Percentiles rank a stretch among this genome's conserved stretches.
Conservation (phyloP, 2,113 vertebrate genomes). For the Pandion haliaetus region DNA sequence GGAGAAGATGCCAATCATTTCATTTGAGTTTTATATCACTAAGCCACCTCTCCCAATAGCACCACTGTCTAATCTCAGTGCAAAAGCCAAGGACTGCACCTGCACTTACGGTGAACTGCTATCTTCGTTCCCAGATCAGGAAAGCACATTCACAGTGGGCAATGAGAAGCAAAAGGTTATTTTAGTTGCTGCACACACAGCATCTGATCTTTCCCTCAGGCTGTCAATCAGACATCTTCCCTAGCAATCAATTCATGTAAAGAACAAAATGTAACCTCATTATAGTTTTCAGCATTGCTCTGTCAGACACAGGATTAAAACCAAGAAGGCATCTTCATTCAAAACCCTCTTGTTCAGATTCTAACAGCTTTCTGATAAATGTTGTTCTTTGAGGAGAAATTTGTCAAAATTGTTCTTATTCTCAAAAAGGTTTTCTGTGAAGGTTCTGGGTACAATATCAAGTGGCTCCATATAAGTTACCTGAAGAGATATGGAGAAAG, state of each 20-base stretch:
- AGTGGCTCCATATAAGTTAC: not conserved
- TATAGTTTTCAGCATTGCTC: not conserved
- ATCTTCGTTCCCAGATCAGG: not conserved
- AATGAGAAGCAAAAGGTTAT: slow-evolving; percentile 19
- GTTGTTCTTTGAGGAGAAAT: not conserved
- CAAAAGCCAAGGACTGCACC: not conserved
- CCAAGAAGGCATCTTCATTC: not conserved
- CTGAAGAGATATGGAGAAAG: not conserved
- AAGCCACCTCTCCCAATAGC: not conserved
- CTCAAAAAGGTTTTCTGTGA: not conserved
- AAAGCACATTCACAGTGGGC: not conserved
- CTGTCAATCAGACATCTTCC: slow-evolving; percentile 8
- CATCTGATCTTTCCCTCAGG: not conserved
- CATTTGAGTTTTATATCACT: not conserved
- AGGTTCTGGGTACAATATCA: not conserved
- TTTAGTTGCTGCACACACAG: slow-evolving; percentile 25
- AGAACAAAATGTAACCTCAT: slow-evolving; percentile 33
- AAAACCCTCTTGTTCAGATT: not conserved
- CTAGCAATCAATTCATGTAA: not conserved
- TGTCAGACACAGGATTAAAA: slow-evolving; percentile 1
- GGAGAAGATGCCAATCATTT: not conserved
- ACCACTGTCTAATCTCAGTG: not conserved
- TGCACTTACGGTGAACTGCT: not conserved
- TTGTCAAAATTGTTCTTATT: not conserved
- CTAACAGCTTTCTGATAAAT: not conserved